Evolutionary conservation across 2,797 vertebrate species (phyloP).

Genomic region (Odontamblyopus lacepedii): DNA sequence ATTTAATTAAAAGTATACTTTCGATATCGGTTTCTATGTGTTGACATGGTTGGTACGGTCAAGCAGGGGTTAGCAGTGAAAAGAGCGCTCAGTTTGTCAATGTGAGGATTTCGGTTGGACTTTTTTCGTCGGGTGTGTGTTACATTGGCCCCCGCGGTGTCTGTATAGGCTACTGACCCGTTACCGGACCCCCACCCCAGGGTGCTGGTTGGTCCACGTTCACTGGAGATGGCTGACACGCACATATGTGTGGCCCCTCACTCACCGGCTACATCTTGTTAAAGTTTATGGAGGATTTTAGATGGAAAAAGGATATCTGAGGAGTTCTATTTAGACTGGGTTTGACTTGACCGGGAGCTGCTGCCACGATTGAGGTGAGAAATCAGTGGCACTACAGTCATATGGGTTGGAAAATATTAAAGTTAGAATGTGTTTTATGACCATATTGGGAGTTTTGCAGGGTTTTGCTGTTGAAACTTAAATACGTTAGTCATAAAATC

Average conservation of each 20-base stretch:
- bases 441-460: no score
- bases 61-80: constrained; percentile 57
- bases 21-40: constrained; percentile 43
- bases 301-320: constrained; percentile 57
- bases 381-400: background rate
- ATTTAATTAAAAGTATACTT: constrained; percentile 38
- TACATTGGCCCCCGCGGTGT: constrained; percentile 69
- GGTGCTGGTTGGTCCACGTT: constrained; percentile 25
- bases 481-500: background rate
- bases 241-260: constrained; percentile 37
- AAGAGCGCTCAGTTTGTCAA: constrained; percentile 49
- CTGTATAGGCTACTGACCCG: constrained; percentile 64
- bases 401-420: background rate
- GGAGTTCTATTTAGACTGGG: constrained; percentile 49
- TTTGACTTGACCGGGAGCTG: constrained; percentile 20
- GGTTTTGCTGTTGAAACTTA: background rate
- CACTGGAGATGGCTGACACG: constrained; percentile 14
- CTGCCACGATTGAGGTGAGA: background rate
- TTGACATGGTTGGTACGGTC: constrained; percentile 58
- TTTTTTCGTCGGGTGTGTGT: constrained; percentile 62
- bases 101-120: constrained; percentile 50
- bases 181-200: constrained; percentile 49
- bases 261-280: constrained; percentile 48
- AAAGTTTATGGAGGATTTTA: constrained; percentile 55
- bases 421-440: background rate